A percentile compares a stretch with the other conserved stretches of the same genome.
Conservation (phyloP, 2,113 vertebrate species). For the Grammomys dolichurus region DNA sequence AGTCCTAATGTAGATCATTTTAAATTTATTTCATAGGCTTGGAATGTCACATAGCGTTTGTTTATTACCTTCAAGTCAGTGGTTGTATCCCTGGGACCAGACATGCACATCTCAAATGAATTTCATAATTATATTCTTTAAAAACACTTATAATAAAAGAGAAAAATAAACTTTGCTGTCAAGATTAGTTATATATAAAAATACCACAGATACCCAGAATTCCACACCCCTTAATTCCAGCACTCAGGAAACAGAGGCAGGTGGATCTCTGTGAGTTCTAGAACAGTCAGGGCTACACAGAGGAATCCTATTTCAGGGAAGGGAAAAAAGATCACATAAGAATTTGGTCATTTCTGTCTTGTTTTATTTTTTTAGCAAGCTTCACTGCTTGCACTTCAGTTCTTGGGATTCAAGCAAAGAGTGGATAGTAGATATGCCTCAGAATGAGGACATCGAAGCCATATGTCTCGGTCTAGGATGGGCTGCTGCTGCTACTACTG, state of each 20-base stretch:
- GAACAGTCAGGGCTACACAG: background rate
- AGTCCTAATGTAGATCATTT: constrained; percentile 13
- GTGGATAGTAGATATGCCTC: constrained; percentile 96
- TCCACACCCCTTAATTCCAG: background rate
- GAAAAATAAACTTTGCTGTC: constrained; percentile 32
- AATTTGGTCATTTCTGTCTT: background rate
- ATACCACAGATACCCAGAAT: background rate
- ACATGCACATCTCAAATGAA: background rate
- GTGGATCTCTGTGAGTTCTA: background rate
- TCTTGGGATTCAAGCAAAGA: constrained; percentile 98
- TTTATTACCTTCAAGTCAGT: background rate
- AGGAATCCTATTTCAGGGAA: background rate
- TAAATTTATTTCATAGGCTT: constrained; percentile 8
- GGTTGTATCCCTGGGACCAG: background rate
- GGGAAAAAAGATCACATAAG: background rate
- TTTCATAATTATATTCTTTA: background rate
- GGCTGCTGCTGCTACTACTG: constrained; percentile 93
- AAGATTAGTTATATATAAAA: background rate
- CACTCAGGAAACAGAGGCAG: background rate
- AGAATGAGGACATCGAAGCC: constrained; percentile 91
- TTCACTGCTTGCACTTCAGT: constrained; percentile 97
- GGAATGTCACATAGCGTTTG: background rate
- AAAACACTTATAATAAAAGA: background rate
- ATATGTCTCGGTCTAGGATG: constrained; percentile 95
- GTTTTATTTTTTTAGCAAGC: constrained; percentile 89